Conservation (phyloP, 2,797 vertebrate species). For the Sparidentex hasta region DNA sequence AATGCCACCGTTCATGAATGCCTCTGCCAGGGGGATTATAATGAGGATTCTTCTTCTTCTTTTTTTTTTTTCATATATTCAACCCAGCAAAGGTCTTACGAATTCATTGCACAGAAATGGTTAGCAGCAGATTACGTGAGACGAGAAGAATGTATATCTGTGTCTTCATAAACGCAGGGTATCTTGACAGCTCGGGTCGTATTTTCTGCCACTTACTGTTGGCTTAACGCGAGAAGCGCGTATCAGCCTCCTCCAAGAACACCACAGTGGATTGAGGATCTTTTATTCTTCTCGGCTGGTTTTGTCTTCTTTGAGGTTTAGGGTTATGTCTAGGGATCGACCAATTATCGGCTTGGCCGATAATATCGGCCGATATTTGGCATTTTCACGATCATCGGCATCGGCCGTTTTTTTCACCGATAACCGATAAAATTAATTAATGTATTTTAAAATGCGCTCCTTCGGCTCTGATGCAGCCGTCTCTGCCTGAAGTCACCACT, state of each 20-base stretch:
- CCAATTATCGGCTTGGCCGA: too few species aligned
- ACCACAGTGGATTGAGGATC: conserved; percentile 34
- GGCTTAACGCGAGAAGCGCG: conserved; percentile 17
- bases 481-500: too few species aligned
- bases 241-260: conserved; percentile 19
- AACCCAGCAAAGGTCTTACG: conserved; percentile 59
- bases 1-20: conserved; percentile 69
- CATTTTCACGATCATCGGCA: too few species aligned
- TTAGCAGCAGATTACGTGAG: conserved; percentile 60
- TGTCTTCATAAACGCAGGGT: conserved; percentile 45
- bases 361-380: too few species aligned
- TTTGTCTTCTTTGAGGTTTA: conserved; percentile 20
- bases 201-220: conserved; percentile 24
- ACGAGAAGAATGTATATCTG: conserved; percentile 49
- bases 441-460: too few species aligned
- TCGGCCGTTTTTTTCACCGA: too few species aligned
- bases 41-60: conserved; percentile 44
- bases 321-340: conserved; percentile 6
- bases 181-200: conserved; percentile 28
- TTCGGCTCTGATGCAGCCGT: too few species aligned
- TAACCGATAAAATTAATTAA: too few species aligned
- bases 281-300: background rate
- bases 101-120: conserved; percentile 53
- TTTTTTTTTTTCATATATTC: conserved; percentile 45
- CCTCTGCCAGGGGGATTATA: conserved; percentile 64